Conservation (phyloP, 2,113 vertebrate genomes). For the Plecturocebus donacophilus region DNA sequence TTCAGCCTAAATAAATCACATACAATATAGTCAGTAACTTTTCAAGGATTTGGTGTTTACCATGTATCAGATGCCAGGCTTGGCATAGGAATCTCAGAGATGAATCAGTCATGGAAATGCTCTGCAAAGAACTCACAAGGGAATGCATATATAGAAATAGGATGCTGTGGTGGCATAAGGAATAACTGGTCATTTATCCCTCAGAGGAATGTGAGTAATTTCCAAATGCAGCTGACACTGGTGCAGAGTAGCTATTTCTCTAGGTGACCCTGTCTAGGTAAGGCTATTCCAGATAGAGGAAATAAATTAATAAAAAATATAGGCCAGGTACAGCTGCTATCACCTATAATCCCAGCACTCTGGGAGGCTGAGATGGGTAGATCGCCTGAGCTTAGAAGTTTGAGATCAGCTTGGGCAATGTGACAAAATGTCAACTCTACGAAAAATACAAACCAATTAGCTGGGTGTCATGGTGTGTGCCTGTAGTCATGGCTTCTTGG, state of each 20-base stretch:
- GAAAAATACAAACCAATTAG: not conserved
- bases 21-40: not conserved
- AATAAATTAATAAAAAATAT: not conserved
- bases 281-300: not conserved
- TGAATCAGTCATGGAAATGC: not conserved
- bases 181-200: not conserved
- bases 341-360: not conserved
- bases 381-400: not conserved
- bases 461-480: rapidly evolving
- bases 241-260: not conserved
- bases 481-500: not conserved
- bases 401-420: not conserved
- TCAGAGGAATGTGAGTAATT: not conserved
- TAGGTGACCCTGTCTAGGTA: not conserved
- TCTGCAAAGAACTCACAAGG: not conserved
- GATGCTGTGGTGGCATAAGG: not conserved
- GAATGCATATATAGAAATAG: not conserved
- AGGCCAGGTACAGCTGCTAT: not conserved
- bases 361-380: not conserved
- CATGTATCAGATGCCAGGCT: not conserved
- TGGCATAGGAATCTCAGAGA: not conserved
- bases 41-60: not conserved
- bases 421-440: not conserved
- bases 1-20: not conserved
- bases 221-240: not conserved